Conservation (phyloP, 2,888 invertebrate species). For the Autographa gamma region DNA sequence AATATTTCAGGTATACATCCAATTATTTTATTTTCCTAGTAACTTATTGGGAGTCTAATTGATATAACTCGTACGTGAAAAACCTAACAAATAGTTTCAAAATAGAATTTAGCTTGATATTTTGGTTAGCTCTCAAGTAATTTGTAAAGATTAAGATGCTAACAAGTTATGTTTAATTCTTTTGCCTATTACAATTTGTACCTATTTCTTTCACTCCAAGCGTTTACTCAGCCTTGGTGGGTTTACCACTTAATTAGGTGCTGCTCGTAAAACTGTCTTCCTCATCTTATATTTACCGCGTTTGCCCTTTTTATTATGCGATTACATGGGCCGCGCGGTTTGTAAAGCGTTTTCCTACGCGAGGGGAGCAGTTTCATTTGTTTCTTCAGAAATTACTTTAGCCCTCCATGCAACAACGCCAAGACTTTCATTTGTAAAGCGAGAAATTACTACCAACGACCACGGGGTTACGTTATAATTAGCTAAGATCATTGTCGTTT, state of each 20-base stretch:
- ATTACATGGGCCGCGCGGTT: slow-evolving; percentile 88
- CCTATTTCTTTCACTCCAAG: slow-evolving; percentile 79
- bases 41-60: too few species aligned
- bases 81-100: too few species aligned
- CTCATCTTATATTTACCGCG: slow-evolving; percentile 89
- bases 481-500: slow-evolving; percentile 79
- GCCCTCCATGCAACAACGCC: slow-evolving; percentile 73
- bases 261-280: slow-evolving; percentile 89
- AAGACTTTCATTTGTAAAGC: slow-evolving; percentile 61
- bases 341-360: slow-evolving; percentile 84
- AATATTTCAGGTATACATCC: too few species aligned
- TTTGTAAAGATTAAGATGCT: not conserved
- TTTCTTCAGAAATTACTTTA: slow-evolving; percentile 87
- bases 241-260: slow-evolving; percentile 89
- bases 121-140: not conserved
- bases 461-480: slow-evolving; percentile 77
- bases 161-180: slow-evolving; percentile 31
- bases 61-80: too few species aligned
- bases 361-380: slow-evolving; percentile 89
- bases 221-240: slow-evolving; percentile 85
- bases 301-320: slow-evolving; percentile 89
- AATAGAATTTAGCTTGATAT: too few species aligned
- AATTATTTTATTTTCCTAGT: too few species aligned
- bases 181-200: slow-evolving; percentile 49
- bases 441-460: slow-evolving; percentile 65